Evolutionary conservation across 2,888 invertebrate genomes (phyloP).

Genomic region (Scrobipalpa atriplicella): DNA sequence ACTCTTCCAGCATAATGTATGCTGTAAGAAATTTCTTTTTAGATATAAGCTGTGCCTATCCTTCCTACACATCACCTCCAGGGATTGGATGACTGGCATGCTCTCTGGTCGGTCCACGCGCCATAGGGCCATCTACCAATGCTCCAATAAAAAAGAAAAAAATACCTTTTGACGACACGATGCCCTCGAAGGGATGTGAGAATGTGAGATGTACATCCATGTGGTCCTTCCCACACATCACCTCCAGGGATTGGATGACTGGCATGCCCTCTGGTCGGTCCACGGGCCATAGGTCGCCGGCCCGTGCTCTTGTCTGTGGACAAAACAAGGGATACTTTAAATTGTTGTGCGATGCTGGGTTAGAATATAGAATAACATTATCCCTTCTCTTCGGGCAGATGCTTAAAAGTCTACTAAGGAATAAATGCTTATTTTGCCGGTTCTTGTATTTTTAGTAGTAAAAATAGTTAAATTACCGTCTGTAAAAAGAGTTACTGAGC

Average conservation of each 20-base stretch:
- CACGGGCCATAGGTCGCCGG: conserved; percentile 93
- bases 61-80: conserved; percentile 98
- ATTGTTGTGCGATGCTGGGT: not conserved
- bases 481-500: too few relatives aligned
- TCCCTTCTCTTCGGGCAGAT: too few relatives aligned
- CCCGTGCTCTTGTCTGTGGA: conserved; percentile 67
- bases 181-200: conserved; percentile 95
- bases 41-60: too few relatives aligned
- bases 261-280: conserved; percentile 95
- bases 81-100: conserved; percentile 94
- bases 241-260: conserved; percentile 94
- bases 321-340: conserved; percentile 36
- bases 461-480: too few relatives aligned
- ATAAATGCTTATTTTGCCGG: too few relatives aligned
- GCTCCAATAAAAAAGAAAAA: conserved; percentile 40
- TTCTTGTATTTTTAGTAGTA: too few relatives aligned
- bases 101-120: conserved; percentile 93
- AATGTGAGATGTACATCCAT: conserved; percentile 97
- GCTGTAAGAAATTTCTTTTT: too few relatives aligned
- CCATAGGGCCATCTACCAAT: conserved; percentile 89
- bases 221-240: conserved; percentile 97
- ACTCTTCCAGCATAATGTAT: too few relatives aligned
- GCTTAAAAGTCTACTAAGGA: too few relatives aligned
- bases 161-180: conserved; percentile 93
- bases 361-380: too few relatives aligned